Percentiles rank a stretch among this genome's conserved stretches.
Conservation (phyloP, 1,140 invertebrate species). For the Atta texana region DNA sequence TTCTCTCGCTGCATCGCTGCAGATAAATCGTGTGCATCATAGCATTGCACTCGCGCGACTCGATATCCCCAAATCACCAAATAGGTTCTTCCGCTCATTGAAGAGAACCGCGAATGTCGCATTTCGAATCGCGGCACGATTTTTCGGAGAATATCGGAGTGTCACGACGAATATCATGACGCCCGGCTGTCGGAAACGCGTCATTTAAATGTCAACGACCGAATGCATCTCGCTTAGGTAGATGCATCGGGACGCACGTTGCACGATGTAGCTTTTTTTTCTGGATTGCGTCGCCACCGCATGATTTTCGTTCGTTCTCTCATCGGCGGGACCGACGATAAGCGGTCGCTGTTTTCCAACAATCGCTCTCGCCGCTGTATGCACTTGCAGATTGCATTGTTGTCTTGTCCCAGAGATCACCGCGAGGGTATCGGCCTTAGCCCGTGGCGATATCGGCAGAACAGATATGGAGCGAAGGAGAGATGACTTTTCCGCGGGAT, state of each 20-base stretch:
- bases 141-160: background rate
- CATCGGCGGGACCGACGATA: conserved; percentile 47
- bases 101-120: background rate
- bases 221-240: background rate
- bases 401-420: conserved; percentile 86
- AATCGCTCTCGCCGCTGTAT: conserved; percentile 68
- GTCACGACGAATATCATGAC: background rate
- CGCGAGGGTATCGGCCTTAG: conserved; percentile 84
- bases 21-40: conserved; percentile 50
- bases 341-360: conserved; percentile 73
- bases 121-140: background rate
- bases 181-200: background rate
- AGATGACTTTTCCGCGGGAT: conserved; percentile 53
- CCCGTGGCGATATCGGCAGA: conserved; percentile 76
- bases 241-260: background rate
- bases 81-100: background rate
- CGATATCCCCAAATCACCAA: conserved; percentile 10
- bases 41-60: background rate
- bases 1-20: conserved; percentile 40
- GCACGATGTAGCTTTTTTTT: background rate
- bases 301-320: conserved; percentile 38
- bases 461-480: conserved; percentile 47
- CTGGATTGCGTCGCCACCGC: background rate
- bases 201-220: conserved; percentile 4
- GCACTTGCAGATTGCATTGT: conserved; percentile 83